Base-by-base conservation (phyloP, 2,888 invertebrate genomes). In the Lasioglossum figueresi region DNA sequence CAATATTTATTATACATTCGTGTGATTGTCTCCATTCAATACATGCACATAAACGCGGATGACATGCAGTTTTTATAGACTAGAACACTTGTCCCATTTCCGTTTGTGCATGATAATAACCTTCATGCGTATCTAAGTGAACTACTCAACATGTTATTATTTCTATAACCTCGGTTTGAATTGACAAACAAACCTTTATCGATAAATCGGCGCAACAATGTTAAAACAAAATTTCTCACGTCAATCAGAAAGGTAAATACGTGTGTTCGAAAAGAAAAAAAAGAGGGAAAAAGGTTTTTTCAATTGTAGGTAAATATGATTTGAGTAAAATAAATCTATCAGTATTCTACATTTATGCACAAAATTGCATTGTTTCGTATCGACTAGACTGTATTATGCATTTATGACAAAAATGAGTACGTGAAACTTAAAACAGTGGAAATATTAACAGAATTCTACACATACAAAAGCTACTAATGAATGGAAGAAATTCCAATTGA, bases 51-150 rank as follows among this genome's bases (percentile, higher is more conserved):
- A 59, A n/a, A 48, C 31, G 48, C 23, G 52, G 19, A 34, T 45
- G 37, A 12, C 23, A 43, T 19, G n/a, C 76, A 71, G 45, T 63
- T 81, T 66, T 81, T 66, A 43, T 56, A 27, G 16, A 31, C 12
- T 70, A 31, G 73, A 71, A 40, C 16, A 52, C 43, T 6, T 16
- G 72, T 63, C 75, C 63, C 34, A 43, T 68, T 83, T 76, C 56
- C 72, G 23, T 27, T 40, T 31, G 34, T 31, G 37, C 56, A 16
- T 37, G 56, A 56, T 73, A 72, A 81, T 68, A 56, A 1, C 56
- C 43, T 45, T 74, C 31, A 82, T 73, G 27, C n/a, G 40, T 68
- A 31, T 37, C 27, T 72, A 68, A 52, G 73, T 81, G 76, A 66
- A 73, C 76, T 40, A 27, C 52, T 68, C 27, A 27, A 14, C 31